These are phyloP conservation scores for Doris montereyensis DNA, from an alignment of 2,888 invertebrate genomes.

Conservation along the genomic window DNA sequence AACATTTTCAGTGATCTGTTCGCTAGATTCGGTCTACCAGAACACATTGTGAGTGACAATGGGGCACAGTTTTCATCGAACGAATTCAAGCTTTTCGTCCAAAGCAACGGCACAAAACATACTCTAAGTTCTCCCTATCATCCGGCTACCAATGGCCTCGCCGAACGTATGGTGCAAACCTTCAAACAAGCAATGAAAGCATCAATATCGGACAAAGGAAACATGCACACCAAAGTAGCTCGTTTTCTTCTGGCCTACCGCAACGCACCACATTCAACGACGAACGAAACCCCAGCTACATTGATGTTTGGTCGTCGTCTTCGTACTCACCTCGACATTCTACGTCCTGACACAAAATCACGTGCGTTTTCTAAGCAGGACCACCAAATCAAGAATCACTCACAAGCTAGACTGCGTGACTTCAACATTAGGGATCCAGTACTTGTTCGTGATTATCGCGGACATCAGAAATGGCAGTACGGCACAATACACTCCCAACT, in stretches of 20 bases:
- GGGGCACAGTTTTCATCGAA: conserved; percentile 41
- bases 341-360: not conserved
- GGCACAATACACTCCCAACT: not conserved
- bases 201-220: not conserved
- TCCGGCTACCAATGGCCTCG: conserved; percentile 44
- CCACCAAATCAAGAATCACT: not conserved
- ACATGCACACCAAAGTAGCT: not conserved
- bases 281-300: not conserved
- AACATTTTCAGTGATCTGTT: not conserved
- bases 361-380: no score
- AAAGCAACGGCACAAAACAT: conserved; percentile 44
- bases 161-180: conserved; percentile 48
- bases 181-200: conserved; percentile 42
- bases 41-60: conserved; percentile 47
- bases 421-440: not conserved
- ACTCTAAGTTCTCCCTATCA: conserved; percentile 47
- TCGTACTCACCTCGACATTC: not conserved
- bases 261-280: not conserved
- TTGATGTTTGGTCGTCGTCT: not conserved
- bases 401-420: no score
- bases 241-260: not conserved
- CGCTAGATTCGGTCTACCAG: conserved; percentile 44
- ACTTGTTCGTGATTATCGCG: not conserved
- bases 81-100: conserved; percentile 43
- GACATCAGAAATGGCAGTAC: conserved; percentile 1